Evolutionary conservation across 2,113 vertebrate species (phyloP).

Genomic region (Oplegnathus fasciatus): DNA sequence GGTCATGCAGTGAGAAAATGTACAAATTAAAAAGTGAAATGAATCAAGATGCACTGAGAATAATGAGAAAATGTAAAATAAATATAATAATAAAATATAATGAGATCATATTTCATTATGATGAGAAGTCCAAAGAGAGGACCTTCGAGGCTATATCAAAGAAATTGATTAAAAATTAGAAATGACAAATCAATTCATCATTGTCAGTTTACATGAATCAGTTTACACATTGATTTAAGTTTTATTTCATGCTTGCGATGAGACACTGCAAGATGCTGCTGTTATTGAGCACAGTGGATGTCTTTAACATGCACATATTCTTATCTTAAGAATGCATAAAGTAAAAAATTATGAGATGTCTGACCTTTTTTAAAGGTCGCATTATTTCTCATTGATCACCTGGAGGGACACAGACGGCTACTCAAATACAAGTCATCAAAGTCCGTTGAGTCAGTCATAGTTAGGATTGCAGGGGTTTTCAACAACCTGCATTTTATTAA

Average conservation of each 20-base stretch:
- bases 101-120: not conserved
- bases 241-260: slow-evolving; percentile 11
- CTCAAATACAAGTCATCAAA: not conserved
- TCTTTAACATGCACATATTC: not conserved
- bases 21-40: not conserved
- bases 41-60: not conserved
- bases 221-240: slow-evolving; percentile 21
- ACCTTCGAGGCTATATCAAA: not conserved
- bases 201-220: slow-evolving; percentile 25
- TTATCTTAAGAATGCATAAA: not conserved
- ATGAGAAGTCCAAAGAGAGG: not conserved
- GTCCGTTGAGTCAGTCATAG: too few species aligned
- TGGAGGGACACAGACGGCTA: not conserved
- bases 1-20: not conserved
- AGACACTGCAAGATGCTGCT: not conserved
- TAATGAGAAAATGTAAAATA: too few species aligned
- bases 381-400: not conserved
- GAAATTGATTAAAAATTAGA: slow-evolving; percentile 30
- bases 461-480: not conserved
- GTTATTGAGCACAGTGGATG: not conserved
- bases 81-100: not conserved
- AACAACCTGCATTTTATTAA: slow-evolving; percentile 18
- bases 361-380: not conserved
- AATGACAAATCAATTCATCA: slow-evolving; percentile 33
- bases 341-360: not conserved